Percentiles rank a stretch among this genome's conserved stretches.
phyloP scores from a whole-genome alignment of 2,113 vertebrate genomes.

The Microtus ochrogaster region DNA sequence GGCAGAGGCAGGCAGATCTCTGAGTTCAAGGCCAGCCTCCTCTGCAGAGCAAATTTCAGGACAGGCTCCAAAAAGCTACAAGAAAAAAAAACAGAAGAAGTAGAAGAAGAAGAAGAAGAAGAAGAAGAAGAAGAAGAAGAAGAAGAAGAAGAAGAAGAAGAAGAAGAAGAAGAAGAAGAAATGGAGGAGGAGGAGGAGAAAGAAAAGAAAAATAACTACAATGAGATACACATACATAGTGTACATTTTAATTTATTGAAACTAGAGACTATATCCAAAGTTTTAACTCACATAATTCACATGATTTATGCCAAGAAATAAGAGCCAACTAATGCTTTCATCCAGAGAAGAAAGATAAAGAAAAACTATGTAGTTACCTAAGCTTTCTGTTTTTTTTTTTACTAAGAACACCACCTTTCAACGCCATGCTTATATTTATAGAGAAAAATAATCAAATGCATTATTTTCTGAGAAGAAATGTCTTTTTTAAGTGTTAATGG shows the following conservation, averaged over 20 bases:
- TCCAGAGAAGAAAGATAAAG: slow-evolving; percentile 45
- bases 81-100: too few species aligned
- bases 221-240: too few species aligned
- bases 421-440: neutral
- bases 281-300: slow-evolving; percentile 24
- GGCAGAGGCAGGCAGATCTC: too few species aligned
- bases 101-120: too few species aligned
- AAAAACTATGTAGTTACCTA: slow-evolving; percentile 7
- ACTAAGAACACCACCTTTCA: neutral
- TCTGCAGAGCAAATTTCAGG: too few species aligned
- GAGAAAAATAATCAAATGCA: neutral
- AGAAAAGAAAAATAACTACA: too few species aligned
- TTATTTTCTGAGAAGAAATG: neutral
- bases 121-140: too few species aligned
- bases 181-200: too few species aligned
- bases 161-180: too few species aligned
- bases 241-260: slow-evolving; percentile 35
- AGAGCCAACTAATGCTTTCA: slow-evolving; percentile 33
- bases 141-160: too few species aligned
- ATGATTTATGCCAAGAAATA: slow-evolving; percentile 53
- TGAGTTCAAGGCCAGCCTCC: too few species aligned
- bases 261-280: slow-evolving; percentile 35
- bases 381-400: slow-evolving; percentile 50
- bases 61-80: too few species aligned
- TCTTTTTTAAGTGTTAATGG: neutral